phyloP scores from a whole-genome alignment of 2,888 invertebrate species.

The Pomacea canaliculata region DNA sequence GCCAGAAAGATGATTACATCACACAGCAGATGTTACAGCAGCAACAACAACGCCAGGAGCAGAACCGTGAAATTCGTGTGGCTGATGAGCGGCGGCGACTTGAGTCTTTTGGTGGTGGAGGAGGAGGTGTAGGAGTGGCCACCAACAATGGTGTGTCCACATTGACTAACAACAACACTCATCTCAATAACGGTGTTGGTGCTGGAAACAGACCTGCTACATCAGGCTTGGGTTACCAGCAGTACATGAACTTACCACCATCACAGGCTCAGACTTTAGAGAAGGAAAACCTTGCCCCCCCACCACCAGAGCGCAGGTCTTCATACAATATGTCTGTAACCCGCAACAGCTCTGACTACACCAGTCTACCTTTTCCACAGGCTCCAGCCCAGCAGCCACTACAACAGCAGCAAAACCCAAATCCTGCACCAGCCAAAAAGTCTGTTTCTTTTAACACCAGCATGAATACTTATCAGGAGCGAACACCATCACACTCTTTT shows the following conservation, averaged over 20 bases:
- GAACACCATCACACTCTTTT: conserved; percentile 44
- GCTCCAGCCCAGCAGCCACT: conserved; percentile 20
- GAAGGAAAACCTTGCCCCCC: conserved; percentile 47
- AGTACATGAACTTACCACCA: conserved; percentile 54
- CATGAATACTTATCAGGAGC: conserved; percentile 65
- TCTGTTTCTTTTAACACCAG: conserved; percentile 70
- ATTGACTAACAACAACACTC: background rate
- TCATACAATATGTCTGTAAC: conserved; percentile 74
- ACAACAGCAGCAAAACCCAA: conserved; percentile 27
- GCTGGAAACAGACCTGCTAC: background rate
- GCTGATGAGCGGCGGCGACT: conserved; percentile 51
- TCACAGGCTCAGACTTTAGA: conserved; percentile 38
- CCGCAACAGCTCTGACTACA: conserved; percentile 26
- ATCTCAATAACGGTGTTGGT: background rate
- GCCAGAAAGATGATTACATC: conserved; percentile 65
- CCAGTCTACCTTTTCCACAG: conserved; percentile 30
- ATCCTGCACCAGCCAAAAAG: conserved; percentile 61
- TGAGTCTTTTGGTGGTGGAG: conserved; percentile 38
- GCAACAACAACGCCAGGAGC: conserved; percentile 47
- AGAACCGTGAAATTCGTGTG: conserved; percentile 53
- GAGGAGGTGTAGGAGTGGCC: conserved; percentile 17
- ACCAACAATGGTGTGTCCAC: background rate
- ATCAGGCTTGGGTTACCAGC: conserved; percentile 36
- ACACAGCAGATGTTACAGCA: conserved; percentile 49
- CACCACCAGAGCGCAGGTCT: conserved; percentile 88